Conservation (phyloP, 2,888 invertebrate species). For the Hirtodrosophila alboralis region DNA sequence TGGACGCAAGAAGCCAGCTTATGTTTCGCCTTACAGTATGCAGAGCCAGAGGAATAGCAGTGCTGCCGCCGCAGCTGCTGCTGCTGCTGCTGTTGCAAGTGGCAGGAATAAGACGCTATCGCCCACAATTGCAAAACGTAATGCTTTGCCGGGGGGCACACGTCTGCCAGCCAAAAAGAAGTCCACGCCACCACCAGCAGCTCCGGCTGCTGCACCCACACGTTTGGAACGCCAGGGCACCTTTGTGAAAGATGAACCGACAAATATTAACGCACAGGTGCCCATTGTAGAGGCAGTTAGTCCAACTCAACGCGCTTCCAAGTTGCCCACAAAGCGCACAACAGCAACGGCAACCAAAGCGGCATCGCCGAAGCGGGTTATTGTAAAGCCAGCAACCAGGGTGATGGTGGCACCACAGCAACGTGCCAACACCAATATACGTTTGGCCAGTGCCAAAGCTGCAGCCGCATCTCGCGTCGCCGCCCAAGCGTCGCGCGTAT, state of each 20-base stretch:
- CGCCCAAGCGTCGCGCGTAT: constrained; percentile 72
- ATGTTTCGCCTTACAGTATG: constrained; percentile 87
- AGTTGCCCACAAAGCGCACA: constrained; percentile 80
- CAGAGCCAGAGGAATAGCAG: constrained; percentile 71
- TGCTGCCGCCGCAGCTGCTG: constrained; percentile 16
- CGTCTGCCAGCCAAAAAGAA: constrained; percentile 63
- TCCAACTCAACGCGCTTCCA: constrained; percentile 78
- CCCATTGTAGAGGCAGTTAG: constrained; percentile 81
- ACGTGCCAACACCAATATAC: constrained; percentile 83
- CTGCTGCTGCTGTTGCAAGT: constrained; percentile 13
- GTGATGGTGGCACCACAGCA: constrained; percentile 62
- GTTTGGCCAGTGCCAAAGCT: constrained; percentile 71
- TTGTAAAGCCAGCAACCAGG: constrained; percentile 50
- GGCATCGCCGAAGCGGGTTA: constrained; percentile 54
- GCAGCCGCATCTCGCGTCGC: constrained; percentile 69
- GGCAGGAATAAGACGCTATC: constrained; percentile 60
- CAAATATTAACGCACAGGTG: constrained; percentile 76
- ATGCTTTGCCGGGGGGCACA: constrained; percentile 39
- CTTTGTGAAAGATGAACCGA: constrained; percentile 93
- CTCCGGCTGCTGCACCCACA: constrained; percentile 24
- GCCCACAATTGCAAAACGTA: constrained; percentile 51
- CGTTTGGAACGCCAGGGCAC: constrained; percentile 93
- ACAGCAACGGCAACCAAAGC: constrained; percentile 29
- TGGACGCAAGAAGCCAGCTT: constrained; percentile 87
- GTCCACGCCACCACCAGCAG: constrained; percentile 24